Evolutionary conservation across 2,888 invertebrate species (phyloP), one percentile per base, ranked within the genome.

Genomic region (Xanthia togata): DNA sequence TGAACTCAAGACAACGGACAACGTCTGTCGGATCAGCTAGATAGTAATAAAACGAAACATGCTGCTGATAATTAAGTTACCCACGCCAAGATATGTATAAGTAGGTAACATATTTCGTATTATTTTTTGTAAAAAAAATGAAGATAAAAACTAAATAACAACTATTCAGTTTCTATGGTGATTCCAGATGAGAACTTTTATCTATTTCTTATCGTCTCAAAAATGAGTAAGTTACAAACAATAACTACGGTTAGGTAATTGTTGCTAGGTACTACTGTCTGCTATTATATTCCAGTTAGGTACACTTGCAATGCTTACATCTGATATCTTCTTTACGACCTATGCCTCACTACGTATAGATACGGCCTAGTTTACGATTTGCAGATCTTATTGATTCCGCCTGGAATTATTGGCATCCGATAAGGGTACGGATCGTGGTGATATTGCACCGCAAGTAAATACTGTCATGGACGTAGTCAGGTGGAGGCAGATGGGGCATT

Each of bases 381-480:
- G 59, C 67, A 73, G 72, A 85, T 83, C 64, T 60, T 81, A 81
- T 73, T 62, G 85, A 85, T 38, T 70, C 38, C 59, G 44, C 59
- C 71, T 31, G 50, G 44, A 83, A 64, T 81, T 81, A 85, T 85
- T 73, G 64, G 65, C 57, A 76, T 85, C 85, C 64, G 85, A 76
- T 83, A 81, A 69, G 73, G 26, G 26, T 41, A 70, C 47, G 60
- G 76, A 81, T 76, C 50, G 26, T 57, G 68, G 64, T 50, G 81
- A 83, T 73, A 85, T 60, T 73, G 73, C 73, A 70, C 41, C 68
- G 67, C 68, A 84, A 71, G 85, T 76, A 84, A 73, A 76, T 76
- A 81, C 35, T 70, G 31, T 83, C 60, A 53, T 20, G 50, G 50
- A 35, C 71, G 41, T 38, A 71, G 70, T 14, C 20, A 50, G n/a